phyloP scores from a whole-genome alignment of 2,797 vertebrate species.

The Microhierax caerulescens region DNA sequence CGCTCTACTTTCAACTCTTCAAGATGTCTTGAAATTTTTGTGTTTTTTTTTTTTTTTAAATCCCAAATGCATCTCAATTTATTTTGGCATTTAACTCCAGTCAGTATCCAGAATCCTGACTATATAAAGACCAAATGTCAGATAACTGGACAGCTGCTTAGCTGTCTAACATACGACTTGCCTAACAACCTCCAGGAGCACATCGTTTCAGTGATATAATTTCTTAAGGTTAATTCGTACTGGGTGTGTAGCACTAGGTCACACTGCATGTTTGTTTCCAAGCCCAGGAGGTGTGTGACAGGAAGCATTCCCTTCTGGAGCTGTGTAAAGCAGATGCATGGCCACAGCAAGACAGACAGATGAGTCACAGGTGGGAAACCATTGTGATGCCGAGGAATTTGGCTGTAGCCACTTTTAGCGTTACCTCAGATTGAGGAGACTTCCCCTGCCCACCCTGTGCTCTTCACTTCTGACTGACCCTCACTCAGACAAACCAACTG shows the following conservation, averaged over 20 bases:
- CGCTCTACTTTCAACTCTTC: not conserved
- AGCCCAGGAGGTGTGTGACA: not conserved
- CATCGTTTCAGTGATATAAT: not conserved
- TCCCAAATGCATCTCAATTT: not conserved
- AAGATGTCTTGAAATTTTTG: not conserved
- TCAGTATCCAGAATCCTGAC: not conserved
- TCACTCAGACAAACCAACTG: not conserved
- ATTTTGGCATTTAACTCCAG: not conserved
- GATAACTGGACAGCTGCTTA: not conserved
- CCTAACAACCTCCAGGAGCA: not conserved
- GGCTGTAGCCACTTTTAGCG: not conserved
- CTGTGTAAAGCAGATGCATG: not conserved
- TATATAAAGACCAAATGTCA: not conserved
- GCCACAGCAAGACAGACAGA: not conserved
- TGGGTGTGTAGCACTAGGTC: not conserved
- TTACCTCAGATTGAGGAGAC: not conserved
- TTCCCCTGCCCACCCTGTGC: not conserved
- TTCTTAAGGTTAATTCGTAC: not conserved
- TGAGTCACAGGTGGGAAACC: conserved; percentile 16
- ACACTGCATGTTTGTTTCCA: not conserved
- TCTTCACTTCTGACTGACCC: not conserved
- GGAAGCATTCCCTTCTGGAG: not conserved
- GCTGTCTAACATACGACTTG: not conserved
- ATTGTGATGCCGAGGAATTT: not conserved
- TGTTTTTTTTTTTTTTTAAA: not conserved